Evolutionary conservation across 2,888 invertebrate species (phyloP), one percentile per base, ranked within the genome.

Genomic region (Chironomus riparius): DNA sequence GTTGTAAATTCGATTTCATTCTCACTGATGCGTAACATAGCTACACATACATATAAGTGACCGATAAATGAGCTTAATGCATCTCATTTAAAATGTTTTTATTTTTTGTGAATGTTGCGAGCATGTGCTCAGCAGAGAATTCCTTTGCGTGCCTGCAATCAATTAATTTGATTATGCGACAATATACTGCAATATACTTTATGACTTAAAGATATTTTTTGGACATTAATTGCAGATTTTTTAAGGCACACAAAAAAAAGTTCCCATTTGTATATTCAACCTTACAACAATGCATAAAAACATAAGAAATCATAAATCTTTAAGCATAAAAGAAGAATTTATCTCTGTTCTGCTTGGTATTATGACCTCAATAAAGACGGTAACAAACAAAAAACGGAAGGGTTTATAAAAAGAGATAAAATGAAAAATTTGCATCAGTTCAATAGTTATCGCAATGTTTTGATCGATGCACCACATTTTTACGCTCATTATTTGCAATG

Each of bases 301-400:
- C 56, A 56, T 15, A 7, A 56, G 56, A 15, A 18, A 56, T 56
- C 56, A 56, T 56, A 15, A 56, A 56, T 56, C n/a, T 18, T 56
- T 2, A 18, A 5, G 56, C 15, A 56, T 10, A 38, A 38, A 38
- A 56, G 56, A 56, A 56, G 15, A 56, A 56, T 65, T 65, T 22
- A 22, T 65, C 7, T 56, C 7, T 56, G 2, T 7, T 56, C 15
- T 56, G 56, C 18, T 56, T 38, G 10, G 38, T 10, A 65, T 48
- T 38, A 7, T 74, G 74, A 74, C 74, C 74, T 48, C 65, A 68
- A 74, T 74, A 48, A 24, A 65, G 62, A 65, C 12, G 65, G 24
- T 24, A 65, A 22, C 21, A 73, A 71, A 61, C 74, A 74, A 74
- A 74, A 65, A 74, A 62, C 68, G 74, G 68, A 74, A 62, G 74